A percentile compares a stretch with the other conserved stretches of the same genome.
These are phyloP conservation scores for Hedya salicella DNA, from an alignment of 2,888 invertebrate genomes.

Conservation along the genomic window DNA sequence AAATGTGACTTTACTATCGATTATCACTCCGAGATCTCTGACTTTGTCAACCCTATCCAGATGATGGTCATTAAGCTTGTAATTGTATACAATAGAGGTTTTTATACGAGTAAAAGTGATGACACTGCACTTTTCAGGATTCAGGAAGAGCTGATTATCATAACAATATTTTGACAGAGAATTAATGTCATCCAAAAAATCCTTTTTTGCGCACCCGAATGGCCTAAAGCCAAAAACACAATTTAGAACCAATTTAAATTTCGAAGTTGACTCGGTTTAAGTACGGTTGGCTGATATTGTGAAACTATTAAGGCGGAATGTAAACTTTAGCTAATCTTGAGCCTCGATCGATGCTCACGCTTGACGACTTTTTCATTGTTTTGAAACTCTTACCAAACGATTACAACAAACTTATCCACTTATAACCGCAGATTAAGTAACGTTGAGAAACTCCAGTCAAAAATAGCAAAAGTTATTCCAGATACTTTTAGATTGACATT, in stretches of 20 bases:
- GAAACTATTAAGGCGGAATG: conserved; percentile 20
- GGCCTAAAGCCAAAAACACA: not conserved
- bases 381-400: conserved; percentile 47
- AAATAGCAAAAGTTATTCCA: conserved; percentile 24
- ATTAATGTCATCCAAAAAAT: not conserved
- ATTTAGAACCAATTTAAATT: not conserved
- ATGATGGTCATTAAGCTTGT: too few relatives aligned
- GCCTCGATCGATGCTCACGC: conserved; percentile 44
- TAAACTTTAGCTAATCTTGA: conserved; percentile 38
- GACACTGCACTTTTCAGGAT: too few relatives aligned
- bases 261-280: not conserved
- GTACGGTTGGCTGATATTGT: conserved; percentile 3
- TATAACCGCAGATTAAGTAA: conserved; percentile 44
- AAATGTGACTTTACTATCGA: too few relatives aligned
- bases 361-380: conserved; percentile 47
- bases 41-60: too few relatives aligned
- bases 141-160: too few relatives aligned
- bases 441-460: conserved; percentile 32
- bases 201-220: not conserved
- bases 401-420: conserved; percentile 45
- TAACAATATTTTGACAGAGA: too few relatives aligned
- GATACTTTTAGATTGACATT: conserved; percentile 51
- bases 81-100: too few relatives aligned
- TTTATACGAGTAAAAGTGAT: too few relatives aligned
- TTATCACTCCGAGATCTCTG: too few relatives aligned